A percentile compares a stretch with the other conserved stretches of the same genome.
Conservation (phyloP, 2,797 vertebrate genomes). For the Ptychadena robeensis region DNA sequence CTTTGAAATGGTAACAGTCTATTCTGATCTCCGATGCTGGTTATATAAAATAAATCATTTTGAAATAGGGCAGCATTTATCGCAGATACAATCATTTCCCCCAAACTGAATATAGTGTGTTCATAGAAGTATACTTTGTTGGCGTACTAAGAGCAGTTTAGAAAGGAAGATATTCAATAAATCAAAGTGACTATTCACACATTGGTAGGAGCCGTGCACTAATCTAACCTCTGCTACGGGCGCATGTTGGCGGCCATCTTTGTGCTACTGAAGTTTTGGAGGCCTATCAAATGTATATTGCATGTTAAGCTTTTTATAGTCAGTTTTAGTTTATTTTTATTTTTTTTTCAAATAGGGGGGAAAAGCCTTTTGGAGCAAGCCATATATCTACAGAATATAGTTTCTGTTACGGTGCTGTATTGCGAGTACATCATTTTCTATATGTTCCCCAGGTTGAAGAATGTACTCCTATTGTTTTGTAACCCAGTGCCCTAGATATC, state of each 20-base stretch:
- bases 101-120: neutral
- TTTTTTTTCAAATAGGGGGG: constrained; percentile 14
- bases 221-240: neutral
- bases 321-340: too few relatives aligned
- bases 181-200: neutral
- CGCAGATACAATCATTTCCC: neutral
- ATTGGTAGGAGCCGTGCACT: neutral
- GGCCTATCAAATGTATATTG: constrained; percentile 34
- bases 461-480: constrained; percentile 51
- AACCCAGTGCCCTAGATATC: neutral
- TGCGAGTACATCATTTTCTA: constrained; percentile 22
- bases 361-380: constrained; percentile 58
- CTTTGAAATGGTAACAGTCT: constrained; percentile 52
- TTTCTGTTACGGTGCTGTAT: constrained; percentile 53
- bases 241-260: neutral
- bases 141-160: neutral
- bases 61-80: constrained; percentile 64
- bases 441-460: constrained; percentile 40
- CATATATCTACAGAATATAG: constrained; percentile 61
- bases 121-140: neutral
- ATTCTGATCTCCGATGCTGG: constrained; percentile 39
- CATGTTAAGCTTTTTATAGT: constrained; percentile 27
- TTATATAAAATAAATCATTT: constrained; percentile 48
- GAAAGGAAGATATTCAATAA: neutral
- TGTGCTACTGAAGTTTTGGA: neutral